Evolutionary conservation across 2,888 invertebrate genomes (phyloP).

Genomic region (Macrophya alboannulata): DNA sequence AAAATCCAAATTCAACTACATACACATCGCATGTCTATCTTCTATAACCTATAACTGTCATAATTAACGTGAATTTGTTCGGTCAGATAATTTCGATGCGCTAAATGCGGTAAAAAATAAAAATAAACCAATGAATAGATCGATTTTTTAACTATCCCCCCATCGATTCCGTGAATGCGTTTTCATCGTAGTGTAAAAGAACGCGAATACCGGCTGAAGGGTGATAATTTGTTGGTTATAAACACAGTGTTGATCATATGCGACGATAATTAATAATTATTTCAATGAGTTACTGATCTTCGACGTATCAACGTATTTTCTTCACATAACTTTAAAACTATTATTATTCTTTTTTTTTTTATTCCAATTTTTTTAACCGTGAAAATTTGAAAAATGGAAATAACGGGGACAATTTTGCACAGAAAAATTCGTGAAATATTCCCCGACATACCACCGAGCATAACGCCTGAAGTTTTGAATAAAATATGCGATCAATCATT

Average conservation of each 20-base stretch:
- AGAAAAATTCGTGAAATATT: constrained; percentile 71
- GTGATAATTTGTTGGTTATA: constrained; percentile 25
- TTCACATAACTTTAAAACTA: too few relatives aligned
- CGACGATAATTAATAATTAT: background rate
- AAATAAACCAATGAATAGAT: background rate
- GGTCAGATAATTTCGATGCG: background rate
- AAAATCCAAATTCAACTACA: background rate
- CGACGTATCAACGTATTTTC: background rate
- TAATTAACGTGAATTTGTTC: background rate
- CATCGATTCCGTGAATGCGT: background rate
- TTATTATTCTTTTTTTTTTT: background rate
- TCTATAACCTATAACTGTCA: constrained; percentile 12
- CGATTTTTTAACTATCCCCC: background rate
- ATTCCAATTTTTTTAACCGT: background rate
- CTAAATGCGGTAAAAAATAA: background rate
- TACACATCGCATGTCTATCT: background rate
- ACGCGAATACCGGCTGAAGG: background rate
- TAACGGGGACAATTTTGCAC: constrained; percentile 66
- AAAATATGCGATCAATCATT: constrained; percentile 70
- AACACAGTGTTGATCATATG: background rate
- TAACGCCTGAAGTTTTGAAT: constrained; percentile 70
- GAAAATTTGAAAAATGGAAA: constrained; percentile 17
- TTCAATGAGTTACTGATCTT: background rate
- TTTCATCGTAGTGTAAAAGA: background rate
- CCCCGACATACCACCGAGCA: constrained; percentile 67